Evolutionary conservation across 2,888 invertebrate genomes (phyloP), one percentile per base, ranked within the genome.

Genomic region (Plutella xylostella): DNA sequence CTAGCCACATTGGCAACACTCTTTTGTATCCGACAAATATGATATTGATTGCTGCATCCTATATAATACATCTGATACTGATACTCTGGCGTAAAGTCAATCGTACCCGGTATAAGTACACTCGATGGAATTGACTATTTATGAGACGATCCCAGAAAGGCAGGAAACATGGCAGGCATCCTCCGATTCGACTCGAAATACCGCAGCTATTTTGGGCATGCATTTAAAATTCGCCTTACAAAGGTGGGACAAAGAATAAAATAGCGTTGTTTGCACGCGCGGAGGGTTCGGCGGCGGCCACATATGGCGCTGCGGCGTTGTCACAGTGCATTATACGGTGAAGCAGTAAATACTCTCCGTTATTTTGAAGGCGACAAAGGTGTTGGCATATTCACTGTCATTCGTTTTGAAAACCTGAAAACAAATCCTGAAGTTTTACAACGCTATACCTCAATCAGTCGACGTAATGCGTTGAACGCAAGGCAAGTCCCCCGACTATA

Each of bases 191-290:
- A 52, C 59, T 62, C 51, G 57, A 56, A 58, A 61, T 57, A 52
- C 59, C 52, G 56, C 60, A 61, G 52, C 63, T 51, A 46, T 58
- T 65, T 61, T 62, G 61, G 69, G 56, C 53, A 55, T 55, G 48
- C 48, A 49, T 54, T 56, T 56, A 54, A 56, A 45, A 61, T 61
- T 62, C 61, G 53, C 52, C 54, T 54, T 55, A 56, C 52, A 53
- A 30, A 21, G 52, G 48, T 48, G 46, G 55, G 54, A 60, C 55
- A 57, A 61, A 58, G 55, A 57, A 57, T 58, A 53, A 63, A 60
- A 56, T 58, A 53, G 57, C 58, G 55, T 61, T 52, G 49, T 60
- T 61, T 60, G 57, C 56, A 55, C 54, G 53, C 54, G 50, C 50
- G 11, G 33, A 19, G 37, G 11, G 22, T 31, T 15, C 33, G 17